Evolutionary conservation across 2,113 vertebrate species (phyloP).

Genomic region (Protomyctophum bolini): DNA sequence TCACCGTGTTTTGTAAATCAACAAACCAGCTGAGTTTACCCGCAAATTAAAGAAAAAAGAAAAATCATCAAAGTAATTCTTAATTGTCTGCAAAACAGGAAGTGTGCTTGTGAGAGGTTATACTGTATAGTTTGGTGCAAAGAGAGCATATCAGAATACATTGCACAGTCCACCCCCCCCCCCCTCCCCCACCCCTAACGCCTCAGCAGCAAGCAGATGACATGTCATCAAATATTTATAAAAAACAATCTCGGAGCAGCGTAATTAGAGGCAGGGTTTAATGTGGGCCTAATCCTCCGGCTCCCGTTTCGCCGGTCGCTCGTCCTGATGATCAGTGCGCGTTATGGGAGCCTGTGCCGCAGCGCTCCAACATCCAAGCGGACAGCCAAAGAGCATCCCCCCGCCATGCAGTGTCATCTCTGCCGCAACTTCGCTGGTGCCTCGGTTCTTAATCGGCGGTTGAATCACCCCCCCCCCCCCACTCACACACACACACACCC

Average conservation of each 20-base stretch:
- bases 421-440: conserved; percentile 15
- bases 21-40: too few species aligned
- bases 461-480: conserved; percentile 28
- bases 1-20: too few species aligned
- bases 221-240: conserved; percentile 88
- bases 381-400: conserved; percentile 30
- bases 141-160: neutral
- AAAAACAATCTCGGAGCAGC: conserved; percentile 78
- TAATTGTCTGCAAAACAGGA: too few species aligned
- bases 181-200: conserved; percentile 16
- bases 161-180: conserved; percentile 8
- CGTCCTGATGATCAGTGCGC: conserved; percentile 24
- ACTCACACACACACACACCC: neutral
- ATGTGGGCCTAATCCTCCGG: conserved; percentile 67
- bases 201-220: conserved; percentile 75
- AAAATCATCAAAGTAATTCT: too few species aligned
- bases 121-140: neutral
- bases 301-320: conserved; percentile 58
- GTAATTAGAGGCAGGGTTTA: conserved; percentile 79
- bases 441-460: conserved; percentile 52
- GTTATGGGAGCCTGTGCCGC: conserved; percentile 38
- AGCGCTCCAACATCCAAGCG: conserved; percentile 30
- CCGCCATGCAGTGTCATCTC: conserved; percentile 36
- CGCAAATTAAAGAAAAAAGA: too few species aligned
- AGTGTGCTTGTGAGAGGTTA: neutral